phyloP scores from a whole-genome alignment of 2,888 invertebrate species.

The Crocallis elinguaria region DNA sequence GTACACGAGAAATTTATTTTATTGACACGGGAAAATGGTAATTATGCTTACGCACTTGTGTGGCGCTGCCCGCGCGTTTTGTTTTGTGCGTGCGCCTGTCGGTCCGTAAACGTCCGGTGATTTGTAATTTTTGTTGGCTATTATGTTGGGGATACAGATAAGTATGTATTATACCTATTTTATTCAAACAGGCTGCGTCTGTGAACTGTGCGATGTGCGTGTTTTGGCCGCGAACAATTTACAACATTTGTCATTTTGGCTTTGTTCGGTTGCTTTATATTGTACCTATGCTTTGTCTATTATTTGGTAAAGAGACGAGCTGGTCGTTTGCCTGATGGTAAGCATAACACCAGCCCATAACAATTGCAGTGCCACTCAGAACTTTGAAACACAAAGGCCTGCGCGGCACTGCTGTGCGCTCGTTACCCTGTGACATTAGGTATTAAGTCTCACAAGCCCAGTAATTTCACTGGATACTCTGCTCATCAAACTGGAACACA shows the following conservation, averaged over 20 bases:
- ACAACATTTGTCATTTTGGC: not conserved
- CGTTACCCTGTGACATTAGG: too few species aligned
- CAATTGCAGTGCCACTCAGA: too few species aligned
- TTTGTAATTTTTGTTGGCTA: constrained; percentile 21
- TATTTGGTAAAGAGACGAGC: too few species aligned
- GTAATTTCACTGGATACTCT: too few species aligned
- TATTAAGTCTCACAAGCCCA: too few species aligned
- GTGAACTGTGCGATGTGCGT: constrained; percentile 5
- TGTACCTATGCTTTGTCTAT: too few species aligned
- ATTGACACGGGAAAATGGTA: constrained; percentile 39
- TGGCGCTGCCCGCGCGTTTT: constrained; percentile 11
- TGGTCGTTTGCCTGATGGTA: too few species aligned
- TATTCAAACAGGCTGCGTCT: constrained; percentile 14
- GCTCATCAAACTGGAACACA: too few species aligned
- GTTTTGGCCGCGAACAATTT: constrained; percentile 4
- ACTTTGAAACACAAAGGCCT: too few species aligned
- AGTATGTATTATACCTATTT: too few species aligned
- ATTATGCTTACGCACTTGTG: constrained; percentile 33
- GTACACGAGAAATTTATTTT: constrained; percentile 42
- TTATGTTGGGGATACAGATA: constrained; percentile 14
- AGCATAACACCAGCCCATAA: too few species aligned
- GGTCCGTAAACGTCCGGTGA: constrained; percentile 21
- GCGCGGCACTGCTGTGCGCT: too few species aligned
- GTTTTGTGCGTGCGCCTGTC: constrained; percentile 17
- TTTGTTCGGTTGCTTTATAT: not conserved